Conservation (phyloP, 1,140 invertebrate species). For the Chionoecetes opilio region DNA sequence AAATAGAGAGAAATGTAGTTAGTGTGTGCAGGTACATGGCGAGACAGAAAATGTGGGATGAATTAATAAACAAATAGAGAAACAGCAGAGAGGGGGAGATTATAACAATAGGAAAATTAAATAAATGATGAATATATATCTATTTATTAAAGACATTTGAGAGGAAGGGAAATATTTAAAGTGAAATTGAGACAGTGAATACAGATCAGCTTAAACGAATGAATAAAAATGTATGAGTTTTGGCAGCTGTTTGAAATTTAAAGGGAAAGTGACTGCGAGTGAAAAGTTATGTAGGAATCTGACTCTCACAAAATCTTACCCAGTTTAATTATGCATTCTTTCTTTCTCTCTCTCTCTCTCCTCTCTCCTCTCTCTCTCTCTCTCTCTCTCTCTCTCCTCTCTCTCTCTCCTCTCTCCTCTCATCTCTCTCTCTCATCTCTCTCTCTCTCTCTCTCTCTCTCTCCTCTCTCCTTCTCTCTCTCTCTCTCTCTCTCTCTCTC, state of each 20-base stretch:
- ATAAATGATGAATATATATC: too few species aligned
- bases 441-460: background rate
- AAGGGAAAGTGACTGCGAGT: background rate
- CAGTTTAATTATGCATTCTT: background rate
- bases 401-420: background rate
- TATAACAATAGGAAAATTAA: too few species aligned
- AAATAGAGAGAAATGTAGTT: background rate
- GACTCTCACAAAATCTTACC: background rate
- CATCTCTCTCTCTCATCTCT: background rate
- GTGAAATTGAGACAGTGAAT: too few species aligned
- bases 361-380: background rate
- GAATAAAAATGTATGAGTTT: too few species aligned
- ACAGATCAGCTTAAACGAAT: too few species aligned
- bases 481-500: background rate
- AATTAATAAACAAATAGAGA: background rate
- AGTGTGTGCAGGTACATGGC: too few species aligned
- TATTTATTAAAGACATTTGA: too few species aligned
- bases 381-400: background rate
- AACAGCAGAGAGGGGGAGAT: too few species aligned
- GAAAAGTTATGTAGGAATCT: background rate
- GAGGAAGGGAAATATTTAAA: too few species aligned
- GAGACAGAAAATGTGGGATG: too few species aligned
- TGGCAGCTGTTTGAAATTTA: background rate
- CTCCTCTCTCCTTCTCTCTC: background rate
- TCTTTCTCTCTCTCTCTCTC: background rate